Evolutionary conservation across 1,140 invertebrate genomes (phyloP).

Genomic region (Nylanderia fulva): DNA sequence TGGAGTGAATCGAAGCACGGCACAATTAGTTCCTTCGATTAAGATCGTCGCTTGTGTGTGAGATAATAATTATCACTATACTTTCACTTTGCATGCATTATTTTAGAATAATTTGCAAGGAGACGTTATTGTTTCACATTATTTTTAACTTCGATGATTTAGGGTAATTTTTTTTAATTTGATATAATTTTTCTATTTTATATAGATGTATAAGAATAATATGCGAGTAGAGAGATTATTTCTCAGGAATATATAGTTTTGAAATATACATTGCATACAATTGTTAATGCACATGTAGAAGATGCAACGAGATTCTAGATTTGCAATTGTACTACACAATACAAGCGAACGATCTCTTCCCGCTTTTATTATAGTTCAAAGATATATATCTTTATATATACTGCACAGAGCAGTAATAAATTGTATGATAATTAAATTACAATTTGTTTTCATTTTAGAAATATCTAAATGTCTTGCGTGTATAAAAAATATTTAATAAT

Average conservation of each 20-base stretch:
- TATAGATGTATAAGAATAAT: background rate
- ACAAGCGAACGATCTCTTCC: slow-evolving; percentile 2
- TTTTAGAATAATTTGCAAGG: slow-evolving; percentile 2
- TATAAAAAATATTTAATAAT: slow-evolving; percentile 16
- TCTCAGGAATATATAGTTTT: slow-evolving; percentile 51
- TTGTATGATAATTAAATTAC: slow-evolving; percentile 24
- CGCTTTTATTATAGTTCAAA: slow-evolving; percentile 10
- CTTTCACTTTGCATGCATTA: background rate
- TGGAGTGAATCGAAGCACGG: background rate
- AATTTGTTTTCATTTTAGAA: background rate
- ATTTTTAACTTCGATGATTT: background rate
- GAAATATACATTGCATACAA: background rate
- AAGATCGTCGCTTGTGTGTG: slow-evolving; percentile 2
- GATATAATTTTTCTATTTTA: too few relatives aligned
- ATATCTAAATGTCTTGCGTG: background rate
- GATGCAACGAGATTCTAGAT: background rate
- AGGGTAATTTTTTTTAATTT: background rate
- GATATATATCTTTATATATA: slow-evolving; percentile 28
- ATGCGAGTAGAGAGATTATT: background rate
- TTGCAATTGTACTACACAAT: background rate
- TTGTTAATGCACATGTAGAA: background rate
- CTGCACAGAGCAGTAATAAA: slow-evolving; percentile 34
- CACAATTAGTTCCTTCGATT: slow-evolving; percentile 26
- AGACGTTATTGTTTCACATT: background rate
- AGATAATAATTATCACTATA: background rate